Conservation (phyloP, 2,888 invertebrate species). For the Philopedon plagiatum region DNA sequence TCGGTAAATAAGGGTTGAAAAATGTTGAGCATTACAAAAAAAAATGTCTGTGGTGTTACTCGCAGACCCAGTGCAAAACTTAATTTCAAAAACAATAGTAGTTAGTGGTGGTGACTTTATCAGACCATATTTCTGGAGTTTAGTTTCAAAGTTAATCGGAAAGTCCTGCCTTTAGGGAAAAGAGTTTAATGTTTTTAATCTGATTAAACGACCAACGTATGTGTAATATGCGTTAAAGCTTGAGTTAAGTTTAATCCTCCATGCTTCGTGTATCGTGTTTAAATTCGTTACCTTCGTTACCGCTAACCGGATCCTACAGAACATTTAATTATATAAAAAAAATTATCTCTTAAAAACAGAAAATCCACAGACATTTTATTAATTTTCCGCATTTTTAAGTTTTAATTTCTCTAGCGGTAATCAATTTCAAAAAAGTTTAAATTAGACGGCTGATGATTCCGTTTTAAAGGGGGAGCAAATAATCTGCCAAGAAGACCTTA, state of each 20-base stretch:
- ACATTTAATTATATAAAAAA: conserved; percentile 30
- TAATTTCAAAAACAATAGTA: conserved; percentile 19
- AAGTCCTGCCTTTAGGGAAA: conserved; percentile 31
- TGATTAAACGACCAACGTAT: conserved; percentile 38
- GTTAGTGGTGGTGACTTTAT: conserved; percentile 35
- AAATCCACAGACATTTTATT: conserved; percentile 6
- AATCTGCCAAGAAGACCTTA: conserved; percentile 22
- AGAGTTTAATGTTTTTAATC: conserved; percentile 46
- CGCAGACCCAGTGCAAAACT: not conserved
- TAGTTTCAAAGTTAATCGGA: conserved; percentile 30
- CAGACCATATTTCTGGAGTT: conserved; percentile 26
- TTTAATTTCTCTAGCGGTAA: conserved; percentile 34
- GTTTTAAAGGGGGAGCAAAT: conserved; percentile 38
- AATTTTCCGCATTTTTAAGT: conserved; percentile 40
- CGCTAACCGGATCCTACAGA: conserved; percentile 25
- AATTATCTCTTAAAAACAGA: conserved; percentile 1
- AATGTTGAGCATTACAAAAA: not conserved
- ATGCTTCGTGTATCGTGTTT: conserved; percentile 31
- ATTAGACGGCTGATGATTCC: conserved; percentile 27
- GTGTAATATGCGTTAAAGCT: conserved; percentile 43
- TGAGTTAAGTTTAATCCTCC: conserved; percentile 35
- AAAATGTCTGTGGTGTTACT: not conserved
- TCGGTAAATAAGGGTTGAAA: no score
- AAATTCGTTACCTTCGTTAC: conserved; percentile 40
- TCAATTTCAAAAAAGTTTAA: conserved; percentile 39